Percentiles rank a stretch among this genome's conserved stretches.
phyloP scores from a whole-genome alignment of 2,113 vertebrate genomes.

The Silurus asotus region DNA sequence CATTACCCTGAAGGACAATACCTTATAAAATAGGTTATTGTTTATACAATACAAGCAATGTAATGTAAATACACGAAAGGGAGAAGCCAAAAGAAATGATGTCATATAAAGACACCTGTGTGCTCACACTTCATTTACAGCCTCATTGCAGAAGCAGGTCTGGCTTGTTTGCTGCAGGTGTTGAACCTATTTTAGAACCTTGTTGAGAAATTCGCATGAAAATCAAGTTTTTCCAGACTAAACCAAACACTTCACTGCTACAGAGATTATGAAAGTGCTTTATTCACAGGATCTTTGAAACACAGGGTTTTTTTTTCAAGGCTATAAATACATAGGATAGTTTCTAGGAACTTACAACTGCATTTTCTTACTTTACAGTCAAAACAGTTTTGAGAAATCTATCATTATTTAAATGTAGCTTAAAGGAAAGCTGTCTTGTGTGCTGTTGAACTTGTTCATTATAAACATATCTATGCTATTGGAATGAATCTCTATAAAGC shows the following conservation, averaged over 20 bases:
- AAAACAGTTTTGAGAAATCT: background rate
- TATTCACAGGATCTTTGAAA: slow-evolving; percentile 1
- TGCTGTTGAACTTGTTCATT: background rate
- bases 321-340: background rate
- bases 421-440: background rate
- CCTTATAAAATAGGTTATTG: background rate
- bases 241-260: background rate
- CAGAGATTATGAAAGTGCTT: background rate
- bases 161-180: background rate
- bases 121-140: background rate
- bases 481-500: background rate
- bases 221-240: background rate
- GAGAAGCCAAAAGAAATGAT: too few species aligned
- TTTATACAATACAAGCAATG: too few species aligned
- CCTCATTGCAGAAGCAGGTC: background rate
- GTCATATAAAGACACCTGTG: background rate
- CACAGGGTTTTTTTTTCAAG: background rate
- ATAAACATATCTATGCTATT: background rate
- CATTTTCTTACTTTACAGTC: background rate
- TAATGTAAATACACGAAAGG: background rate
- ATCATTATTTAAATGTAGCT: background rate
- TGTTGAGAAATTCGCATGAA: background rate
- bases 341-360: background rate
- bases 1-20: background rate
- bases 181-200: background rate